These are phyloP conservation scores for Corbicula japonica DNA, from an alignment of 2,888 invertebrate species.

Conservation along the genomic window DNA sequence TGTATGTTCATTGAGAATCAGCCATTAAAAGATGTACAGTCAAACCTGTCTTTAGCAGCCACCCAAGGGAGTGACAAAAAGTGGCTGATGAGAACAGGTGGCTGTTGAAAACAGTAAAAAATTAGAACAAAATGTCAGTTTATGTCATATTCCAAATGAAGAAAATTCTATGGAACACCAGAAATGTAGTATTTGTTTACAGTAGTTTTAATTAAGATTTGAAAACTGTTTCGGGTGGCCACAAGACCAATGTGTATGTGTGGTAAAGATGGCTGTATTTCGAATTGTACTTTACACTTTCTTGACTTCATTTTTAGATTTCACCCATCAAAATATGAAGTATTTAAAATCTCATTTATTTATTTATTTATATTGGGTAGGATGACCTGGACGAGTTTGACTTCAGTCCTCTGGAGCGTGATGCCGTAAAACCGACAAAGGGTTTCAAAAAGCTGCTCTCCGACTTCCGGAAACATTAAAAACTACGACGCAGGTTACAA, in stretches of 20 bases:
- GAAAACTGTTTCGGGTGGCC: neutral
- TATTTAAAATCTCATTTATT: neutral
- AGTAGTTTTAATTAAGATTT: neutral
- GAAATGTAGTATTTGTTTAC: neutral
- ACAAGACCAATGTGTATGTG: neutral
- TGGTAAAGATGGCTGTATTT: neutral
- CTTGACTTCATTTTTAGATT: neutral
- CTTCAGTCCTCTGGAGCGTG: slow-evolving; percentile 21
- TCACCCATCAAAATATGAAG: no score
- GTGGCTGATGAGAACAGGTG: neutral
- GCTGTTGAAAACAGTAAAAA: neutral
- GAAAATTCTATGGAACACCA: no score
- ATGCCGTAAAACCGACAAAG: no score
- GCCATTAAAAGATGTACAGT: neutral
- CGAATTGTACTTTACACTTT: no score
- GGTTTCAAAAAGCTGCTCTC: no score
- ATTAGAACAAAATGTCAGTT: neutral
- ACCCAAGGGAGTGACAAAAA: neutral
- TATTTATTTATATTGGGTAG: neutral
- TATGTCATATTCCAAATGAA: neutral
- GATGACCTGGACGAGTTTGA: slow-evolving; percentile 33
- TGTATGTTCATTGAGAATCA: neutral
- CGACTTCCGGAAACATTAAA: no score
- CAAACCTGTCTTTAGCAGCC: neutral
- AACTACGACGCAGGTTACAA: no score